Conservation (phyloP, 2,888 invertebrate species). For the Drosophila robusta region DNA sequence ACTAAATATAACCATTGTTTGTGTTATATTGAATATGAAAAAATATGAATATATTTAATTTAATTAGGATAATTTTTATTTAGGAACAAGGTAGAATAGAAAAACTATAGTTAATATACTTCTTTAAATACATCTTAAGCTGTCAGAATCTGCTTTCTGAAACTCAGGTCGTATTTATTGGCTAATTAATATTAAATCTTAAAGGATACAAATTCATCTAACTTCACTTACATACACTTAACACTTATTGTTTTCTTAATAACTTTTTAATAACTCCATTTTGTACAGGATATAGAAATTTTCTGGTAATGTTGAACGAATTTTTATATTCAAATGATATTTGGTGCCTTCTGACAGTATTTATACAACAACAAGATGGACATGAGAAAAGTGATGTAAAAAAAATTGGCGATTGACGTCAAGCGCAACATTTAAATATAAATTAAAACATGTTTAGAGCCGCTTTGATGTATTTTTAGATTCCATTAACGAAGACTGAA, state of each 20-base stretch:
- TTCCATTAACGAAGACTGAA: conserved; percentile 53
- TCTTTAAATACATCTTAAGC: too few relatives aligned
- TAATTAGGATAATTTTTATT: too few relatives aligned
- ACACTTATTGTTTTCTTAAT: neutral
- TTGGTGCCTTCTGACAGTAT: conserved; percentile 10
- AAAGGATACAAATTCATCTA: neutral
- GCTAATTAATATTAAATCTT: too few relatives aligned
- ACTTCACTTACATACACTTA: too few relatives aligned
- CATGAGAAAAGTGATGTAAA: conserved; percentile 11
- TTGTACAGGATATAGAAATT: conserved; percentile 9
- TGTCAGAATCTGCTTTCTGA: too few relatives aligned
- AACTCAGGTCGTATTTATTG: too few relatives aligned
- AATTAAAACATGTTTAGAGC: conserved; percentile 46
- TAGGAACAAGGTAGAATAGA: too few relatives aligned
- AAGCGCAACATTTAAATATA: conserved; percentile 52
- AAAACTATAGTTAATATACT: too few relatives aligned
- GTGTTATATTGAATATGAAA: too few relatives aligned
- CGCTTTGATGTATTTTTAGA: conserved; percentile 70
- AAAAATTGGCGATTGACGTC: conserved; percentile 56
- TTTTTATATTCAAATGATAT: conserved; percentile 30
- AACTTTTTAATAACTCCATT: neutral
- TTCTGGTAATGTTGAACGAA: conserved; percentile 16
- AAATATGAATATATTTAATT: too few relatives aligned
- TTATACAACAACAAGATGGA: too few relatives aligned
- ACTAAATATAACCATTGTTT: too few relatives aligned